Evolutionary conservation across 1,140 invertebrate genomes (phyloP).

Genomic region (Aphidius ervi): DNA sequence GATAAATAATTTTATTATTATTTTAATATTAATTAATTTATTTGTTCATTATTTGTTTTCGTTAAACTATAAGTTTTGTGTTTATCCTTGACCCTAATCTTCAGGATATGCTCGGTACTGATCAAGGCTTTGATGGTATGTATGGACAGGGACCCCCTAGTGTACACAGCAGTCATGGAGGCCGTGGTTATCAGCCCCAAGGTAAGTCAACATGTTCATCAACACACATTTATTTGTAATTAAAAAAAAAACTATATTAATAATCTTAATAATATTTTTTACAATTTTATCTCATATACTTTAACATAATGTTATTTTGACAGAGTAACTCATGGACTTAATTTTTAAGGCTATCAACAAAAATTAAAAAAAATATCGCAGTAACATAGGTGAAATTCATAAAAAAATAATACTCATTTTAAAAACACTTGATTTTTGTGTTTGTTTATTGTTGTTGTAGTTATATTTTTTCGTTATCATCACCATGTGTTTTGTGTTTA

Average conservation of each 20-base stretch:
- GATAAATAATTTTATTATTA: too few species aligned
- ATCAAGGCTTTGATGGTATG: slow-evolving; percentile 88
- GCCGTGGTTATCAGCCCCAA: slow-evolving; percentile 73
- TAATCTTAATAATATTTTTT: not conserved
- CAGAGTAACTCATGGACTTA: slow-evolving; percentile 49
- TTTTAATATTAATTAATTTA: not conserved
- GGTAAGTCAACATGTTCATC: slow-evolving; percentile 58
- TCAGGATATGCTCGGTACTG: slow-evolving; percentile 87
- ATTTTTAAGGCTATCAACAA: slow-evolving; percentile 34
- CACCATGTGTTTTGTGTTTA: not conserved
- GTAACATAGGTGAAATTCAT: slow-evolving; percentile 49
- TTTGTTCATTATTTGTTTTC: slow-evolving; percentile 15
- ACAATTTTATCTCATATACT: slow-evolving; percentile 19
- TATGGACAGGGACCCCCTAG: slow-evolving; percentile 82
- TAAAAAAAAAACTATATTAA: not conserved
- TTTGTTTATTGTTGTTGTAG: slow-evolving; percentile 22
- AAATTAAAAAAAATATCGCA: slow-evolving; percentile 41
- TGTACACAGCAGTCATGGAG: slow-evolving; percentile 72
- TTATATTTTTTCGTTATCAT: slow-evolving; percentile 1
- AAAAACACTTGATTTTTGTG: slow-evolving; percentile 15
- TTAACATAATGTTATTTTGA: slow-evolving; percentile 46
- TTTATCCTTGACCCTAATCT: slow-evolving; percentile 57
- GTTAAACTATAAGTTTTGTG: slow-evolving; percentile 43
- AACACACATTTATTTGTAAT: not conserved
- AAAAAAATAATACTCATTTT: slow-evolving; percentile 25